phyloP scores from a whole-genome alignment of 2,113 vertebrate species.

The Burhinus oedicnemus region DNA sequence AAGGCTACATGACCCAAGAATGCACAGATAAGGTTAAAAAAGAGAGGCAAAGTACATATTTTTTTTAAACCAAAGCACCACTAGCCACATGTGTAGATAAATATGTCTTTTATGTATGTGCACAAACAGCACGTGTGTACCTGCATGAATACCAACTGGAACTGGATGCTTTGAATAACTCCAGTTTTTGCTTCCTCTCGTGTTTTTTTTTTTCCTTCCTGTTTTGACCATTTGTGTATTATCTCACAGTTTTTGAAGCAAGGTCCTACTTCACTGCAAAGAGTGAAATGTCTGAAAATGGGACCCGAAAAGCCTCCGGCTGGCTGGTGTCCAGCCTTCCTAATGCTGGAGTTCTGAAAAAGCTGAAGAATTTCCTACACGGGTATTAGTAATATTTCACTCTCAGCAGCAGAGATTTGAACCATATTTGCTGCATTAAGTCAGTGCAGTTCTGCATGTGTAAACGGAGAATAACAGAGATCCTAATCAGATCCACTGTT shows the following conservation, averaged over 20 bases:
- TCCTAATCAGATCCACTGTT: neutral
- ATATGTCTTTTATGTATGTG: neutral
- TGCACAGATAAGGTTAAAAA: conserved; percentile 76
- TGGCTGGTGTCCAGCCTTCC: neutral
- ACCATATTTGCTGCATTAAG: neutral
- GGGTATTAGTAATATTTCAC: neutral
- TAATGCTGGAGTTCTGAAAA: neutral
- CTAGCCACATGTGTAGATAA: neutral
- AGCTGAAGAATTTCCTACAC: neutral
- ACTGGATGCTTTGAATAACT: neutral
- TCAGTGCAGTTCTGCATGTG: neutral
- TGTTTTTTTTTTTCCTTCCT: neutral
- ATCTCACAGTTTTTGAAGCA: neutral
- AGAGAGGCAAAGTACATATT: conserved; percentile 39
- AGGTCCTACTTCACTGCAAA: neutral
- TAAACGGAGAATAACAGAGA: neutral
- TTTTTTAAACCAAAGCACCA: conserved; percentile 1
- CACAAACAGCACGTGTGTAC: neutral
- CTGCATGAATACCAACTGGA: neutral
- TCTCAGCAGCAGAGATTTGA: neutral
- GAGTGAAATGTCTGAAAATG: neutral
- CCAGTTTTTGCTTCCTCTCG: neutral
- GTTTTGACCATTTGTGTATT: neutral
- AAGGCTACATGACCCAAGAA: conserved; percentile 76
- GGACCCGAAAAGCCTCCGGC: neutral